Evolutionary conservation across 2,888 invertebrate genomes (phyloP), one percentile per base, ranked within the genome.

Genomic region (Archaeoteleia sp.): DNA sequence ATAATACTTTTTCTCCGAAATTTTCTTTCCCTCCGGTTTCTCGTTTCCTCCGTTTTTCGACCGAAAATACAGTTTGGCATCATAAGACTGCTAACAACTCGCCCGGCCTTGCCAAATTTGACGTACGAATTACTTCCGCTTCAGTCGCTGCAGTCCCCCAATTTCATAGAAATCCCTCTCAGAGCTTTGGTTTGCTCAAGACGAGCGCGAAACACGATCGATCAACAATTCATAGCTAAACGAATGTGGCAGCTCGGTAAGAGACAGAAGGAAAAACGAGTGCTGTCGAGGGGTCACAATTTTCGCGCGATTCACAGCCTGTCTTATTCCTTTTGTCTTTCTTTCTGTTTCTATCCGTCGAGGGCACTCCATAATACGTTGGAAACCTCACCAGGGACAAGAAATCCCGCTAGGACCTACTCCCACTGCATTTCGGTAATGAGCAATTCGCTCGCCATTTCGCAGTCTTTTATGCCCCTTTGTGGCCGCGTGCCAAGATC

Each of bases 361-460:
- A 39, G 39, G 39, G 39, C 27, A 20, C 23, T 10, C 25, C 49
- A 27, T 37, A 23, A 32, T n/a, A 30, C n/a, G 23, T 5, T 20
- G 20, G 20, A 20, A 20, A 20, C 5, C 20, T 5, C 7, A 14
- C 20, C 13, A 9, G 30, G 55, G 45, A 55, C 37, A 17, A 42
- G 15, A 45, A 65, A 45, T 57, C 43, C 27, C 27, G 23, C 8
- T 12, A 46, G 51, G 35, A 27, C 65, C 68, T 20, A 20, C 66
- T 71, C 63, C 66, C 54, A 53, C 74, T 73, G 42, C 35, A 57
- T 76, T 77, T 77, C 77, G 74, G 76, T 80, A 80, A 82, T 78
- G 78, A 80, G 79, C 79, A 77, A 81, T 82, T 82, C 76, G 78
- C 76, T 78, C 75, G 72, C 78, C 78, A 78, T 81, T 78, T 82